Evolutionary conservation across 2,797 vertebrate species (phyloP), one percentile per base, ranked within the genome.

Genomic region (Molossus alvarezi): DNA sequence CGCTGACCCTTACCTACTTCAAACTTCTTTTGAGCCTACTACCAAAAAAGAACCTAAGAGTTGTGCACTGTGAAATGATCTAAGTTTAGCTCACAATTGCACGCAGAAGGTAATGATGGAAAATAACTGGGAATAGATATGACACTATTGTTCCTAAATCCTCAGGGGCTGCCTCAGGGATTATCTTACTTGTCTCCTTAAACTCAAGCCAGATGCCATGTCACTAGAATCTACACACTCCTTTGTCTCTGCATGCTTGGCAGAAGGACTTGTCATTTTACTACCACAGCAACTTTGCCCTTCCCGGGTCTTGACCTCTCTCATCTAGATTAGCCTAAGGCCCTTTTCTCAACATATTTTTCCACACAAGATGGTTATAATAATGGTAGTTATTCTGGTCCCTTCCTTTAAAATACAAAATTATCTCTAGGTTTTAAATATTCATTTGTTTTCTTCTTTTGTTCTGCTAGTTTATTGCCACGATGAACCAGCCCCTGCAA

Each of bases 261-360:
- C 20, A 80, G 25, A 72, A 89, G 93, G 21, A 23, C 48, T 12
- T 73, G 37, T 77, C 18, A 48, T 48, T 88, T 81, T 88, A 41
- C 81, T 53, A 27, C 10, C 9, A 77, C 72, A 80, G 23, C 8
- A 69, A 29, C 85, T 92, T 76, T 21, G 12, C 25, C 51, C 3
- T 48, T 58, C 25, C 41, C 45, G 15, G 27, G 14, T 91, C 41
- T 45, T 57, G 14, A 79, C 13, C 20, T 65, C 53, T 92, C 21
- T 76, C 20, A 91, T 60, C 20, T 5, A 76, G 25, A 88, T 27
- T 53, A 15, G 1, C 53, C 10, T 11, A 1, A 57, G n/a, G 37
- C 5, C 8, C 62, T 93, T 83, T 57, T 41, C 18, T 83, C 88
- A 81, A 76, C 5, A 33, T 67, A 29, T 62, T 88, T 95, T 91